A percentile compares a stretch with the other conserved stretches of the same genome.
Evolutionary conservation across 2,888 invertebrate genomes (phyloP).

Genomic region (Xylophagus ater): DNA sequence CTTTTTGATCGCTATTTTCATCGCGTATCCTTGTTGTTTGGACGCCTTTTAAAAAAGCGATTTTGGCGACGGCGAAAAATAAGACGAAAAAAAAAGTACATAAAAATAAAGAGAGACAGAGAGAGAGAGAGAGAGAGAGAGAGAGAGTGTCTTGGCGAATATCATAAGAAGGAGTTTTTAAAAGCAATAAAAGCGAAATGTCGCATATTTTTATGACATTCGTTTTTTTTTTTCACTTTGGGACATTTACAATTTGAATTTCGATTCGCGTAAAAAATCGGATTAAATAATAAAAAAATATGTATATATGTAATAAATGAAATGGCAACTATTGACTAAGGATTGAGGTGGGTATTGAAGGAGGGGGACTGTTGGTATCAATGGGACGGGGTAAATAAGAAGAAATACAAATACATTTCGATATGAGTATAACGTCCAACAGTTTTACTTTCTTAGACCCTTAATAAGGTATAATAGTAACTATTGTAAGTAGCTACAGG

Average conservation of each 20-base stretch:
- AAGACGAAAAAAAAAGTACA: slow-evolving; percentile 1
- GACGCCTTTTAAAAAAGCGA: too few species aligned
- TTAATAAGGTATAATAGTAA: too few species aligned
- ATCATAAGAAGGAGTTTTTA: slow-evolving; percentile 29
- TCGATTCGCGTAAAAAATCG: slow-evolving; percentile 11
- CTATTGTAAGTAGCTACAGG: too few species aligned
- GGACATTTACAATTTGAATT: slow-evolving; percentile 22
- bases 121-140: slow-evolving; percentile 2
- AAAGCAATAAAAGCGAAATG: slow-evolving; percentile 41
- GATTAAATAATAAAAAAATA: slow-evolving; percentile 9
- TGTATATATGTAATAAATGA: too few species aligned
- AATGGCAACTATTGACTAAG: too few species aligned
- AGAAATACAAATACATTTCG: too few species aligned
- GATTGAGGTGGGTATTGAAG: too few species aligned
- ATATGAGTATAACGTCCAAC: too few species aligned
- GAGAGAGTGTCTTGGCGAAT: slow-evolving; percentile 2
- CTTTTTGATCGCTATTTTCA: background rate
- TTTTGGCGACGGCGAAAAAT: too few species aligned
- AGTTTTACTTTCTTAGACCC: too few species aligned
- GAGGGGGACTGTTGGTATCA: too few species aligned
- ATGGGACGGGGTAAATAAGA: too few species aligned
- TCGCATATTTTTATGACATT: slow-evolving; percentile 41
- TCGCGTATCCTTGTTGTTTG: slow-evolving; percentile 3
- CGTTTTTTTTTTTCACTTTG: slow-evolving; percentile 15
- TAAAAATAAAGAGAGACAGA: slow-evolving; percentile 3